These are phyloP conservation scores for Acanthopagrus latus DNA, from an alignment of 2,797 vertebrate genomes.

Conservation along the genomic window DNA sequence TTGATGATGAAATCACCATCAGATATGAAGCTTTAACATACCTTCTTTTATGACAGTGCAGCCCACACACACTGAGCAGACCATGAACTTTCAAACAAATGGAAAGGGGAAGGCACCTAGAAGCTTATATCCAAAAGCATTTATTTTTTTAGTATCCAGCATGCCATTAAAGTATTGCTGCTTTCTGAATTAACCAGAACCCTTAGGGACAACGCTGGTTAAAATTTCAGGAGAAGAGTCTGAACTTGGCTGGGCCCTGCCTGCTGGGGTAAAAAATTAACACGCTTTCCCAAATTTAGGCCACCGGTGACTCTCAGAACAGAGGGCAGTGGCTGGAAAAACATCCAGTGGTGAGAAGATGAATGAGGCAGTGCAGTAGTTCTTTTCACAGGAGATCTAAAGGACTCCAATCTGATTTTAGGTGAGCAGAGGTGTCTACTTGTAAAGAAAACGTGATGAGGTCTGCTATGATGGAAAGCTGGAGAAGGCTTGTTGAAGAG, in stretches of 20 bases:
- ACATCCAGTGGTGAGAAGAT: slow-evolving; percentile 58
- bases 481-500: slow-evolving; percentile 32
- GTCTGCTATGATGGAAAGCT: slow-evolving; percentile 40
- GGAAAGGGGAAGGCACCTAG: slow-evolving; percentile 20
- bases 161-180: slow-evolving; percentile 49
- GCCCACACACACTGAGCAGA: background rate
- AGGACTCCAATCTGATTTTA: slow-evolving; percentile 58
- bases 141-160: slow-evolving; percentile 49
- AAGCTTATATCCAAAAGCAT: slow-evolving; percentile 35
- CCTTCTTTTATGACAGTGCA: background rate
- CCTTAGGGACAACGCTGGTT: slow-evolving; percentile 63
- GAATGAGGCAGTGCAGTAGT: slow-evolving; percentile 55
- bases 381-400: slow-evolving; percentile 53
- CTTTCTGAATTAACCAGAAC: slow-evolving; percentile 77
- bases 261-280: slow-evolving; percentile 67
- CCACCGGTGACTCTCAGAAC: slow-evolving; percentile 54
- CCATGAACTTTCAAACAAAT: slow-evolving; percentile 30
- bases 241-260: slow-evolving; percentile 45
- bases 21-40: background rate
- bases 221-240: slow-evolving; percentile 74
- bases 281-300: slow-evolving; percentile 73
- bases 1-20: background rate
- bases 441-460: slow-evolving; percentile 55
- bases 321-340: slow-evolving; percentile 45
- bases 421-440: slow-evolving; percentile 43